Conservation (phyloP, 2,888 invertebrate genomes). For the Phyllotreta striolata region DNA sequence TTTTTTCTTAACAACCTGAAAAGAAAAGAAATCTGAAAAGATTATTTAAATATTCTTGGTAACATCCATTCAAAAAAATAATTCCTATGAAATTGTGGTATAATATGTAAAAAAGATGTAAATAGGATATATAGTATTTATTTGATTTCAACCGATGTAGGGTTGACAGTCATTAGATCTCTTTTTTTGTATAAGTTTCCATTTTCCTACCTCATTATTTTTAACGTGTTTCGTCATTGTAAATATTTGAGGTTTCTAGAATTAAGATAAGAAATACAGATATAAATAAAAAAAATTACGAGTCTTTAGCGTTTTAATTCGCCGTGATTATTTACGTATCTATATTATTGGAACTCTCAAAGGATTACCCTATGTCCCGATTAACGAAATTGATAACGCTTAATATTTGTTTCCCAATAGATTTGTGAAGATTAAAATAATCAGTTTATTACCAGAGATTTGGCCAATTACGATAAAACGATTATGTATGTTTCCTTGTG, state of each 20-base stretch:
- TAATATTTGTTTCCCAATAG: conserved; percentile 24
- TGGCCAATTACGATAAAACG: conserved; percentile 1
- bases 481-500: background rate
- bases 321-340: conserved; percentile 13
- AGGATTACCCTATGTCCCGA: conserved; percentile 14
- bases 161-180: conserved; percentile 37
- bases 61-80: background rate
- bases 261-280: conserved; percentile 31
- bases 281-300: conserved; percentile 41
- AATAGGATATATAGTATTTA: conserved; percentile 34
- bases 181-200: conserved; percentile 37
- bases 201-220: conserved; percentile 52
- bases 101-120: conserved; percentile 34
- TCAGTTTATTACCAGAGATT: conserved; percentile 11
- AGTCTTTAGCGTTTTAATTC: conserved; percentile 30
- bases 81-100: conserved; percentile 25
- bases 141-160: conserved; percentile 22
- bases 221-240: conserved; percentile 47
- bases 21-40: too few species aligned
- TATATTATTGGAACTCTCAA: background rate
- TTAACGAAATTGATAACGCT: conserved; percentile 20
- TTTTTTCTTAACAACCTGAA: too few species aligned
- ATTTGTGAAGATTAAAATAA: conserved; percentile 19
- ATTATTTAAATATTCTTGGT: background rate
- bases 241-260: conserved; percentile 56